Percentiles rank a stretch among this genome's conserved stretches.
phyloP scores from a whole-genome alignment of 2,888 invertebrate genomes.

The Psococerastis gibbosa region DNA sequence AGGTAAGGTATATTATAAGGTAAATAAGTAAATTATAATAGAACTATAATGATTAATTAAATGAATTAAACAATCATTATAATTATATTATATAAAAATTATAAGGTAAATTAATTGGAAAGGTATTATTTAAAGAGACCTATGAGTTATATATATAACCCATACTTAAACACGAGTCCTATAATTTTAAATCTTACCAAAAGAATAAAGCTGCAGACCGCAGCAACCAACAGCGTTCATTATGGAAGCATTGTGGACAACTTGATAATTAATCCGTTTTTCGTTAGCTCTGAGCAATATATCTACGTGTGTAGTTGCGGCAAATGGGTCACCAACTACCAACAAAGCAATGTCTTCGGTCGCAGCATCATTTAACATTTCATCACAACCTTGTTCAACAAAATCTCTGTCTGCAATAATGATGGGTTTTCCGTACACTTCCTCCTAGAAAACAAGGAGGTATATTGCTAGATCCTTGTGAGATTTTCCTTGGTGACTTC shows the following conservation, averaged over 20 bases:
- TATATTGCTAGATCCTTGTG: too few relatives aligned
- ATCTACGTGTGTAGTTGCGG: conserved; percentile 96
- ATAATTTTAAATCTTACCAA: too few relatives aligned
- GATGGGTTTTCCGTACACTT: conserved; percentile 67
- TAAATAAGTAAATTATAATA: too few relatives aligned
- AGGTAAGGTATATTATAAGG: too few relatives aligned
- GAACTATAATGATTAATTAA: too few relatives aligned
- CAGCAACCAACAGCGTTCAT: conserved; percentile 94
- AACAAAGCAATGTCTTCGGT: conserved; percentile 64
- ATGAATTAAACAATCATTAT: too few relatives aligned
- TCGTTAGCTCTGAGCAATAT: conserved; percentile 76
- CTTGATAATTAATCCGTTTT: conserved; percentile 48
- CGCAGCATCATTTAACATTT: conserved; percentile 56
- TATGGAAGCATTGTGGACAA: conserved; percentile 95
- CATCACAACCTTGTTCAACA: conserved; percentile 78
- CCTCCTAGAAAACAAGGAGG: conserved; percentile 49
- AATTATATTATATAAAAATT: too few relatives aligned
- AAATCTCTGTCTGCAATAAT: conserved; percentile 83
- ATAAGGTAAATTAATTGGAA: too few relatives aligned
- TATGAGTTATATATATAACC: too few relatives aligned
- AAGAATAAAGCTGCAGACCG: conserved; percentile 47
- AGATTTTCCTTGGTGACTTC: too few relatives aligned
- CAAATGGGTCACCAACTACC: conserved; percentile 96
- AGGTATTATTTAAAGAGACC: too few relatives aligned
- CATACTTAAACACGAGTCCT: too few relatives aligned